Evolutionary conservation across 2,888 invertebrate genomes (phyloP).

Genomic region (Spatulosminthurus flaviceps): DNA sequence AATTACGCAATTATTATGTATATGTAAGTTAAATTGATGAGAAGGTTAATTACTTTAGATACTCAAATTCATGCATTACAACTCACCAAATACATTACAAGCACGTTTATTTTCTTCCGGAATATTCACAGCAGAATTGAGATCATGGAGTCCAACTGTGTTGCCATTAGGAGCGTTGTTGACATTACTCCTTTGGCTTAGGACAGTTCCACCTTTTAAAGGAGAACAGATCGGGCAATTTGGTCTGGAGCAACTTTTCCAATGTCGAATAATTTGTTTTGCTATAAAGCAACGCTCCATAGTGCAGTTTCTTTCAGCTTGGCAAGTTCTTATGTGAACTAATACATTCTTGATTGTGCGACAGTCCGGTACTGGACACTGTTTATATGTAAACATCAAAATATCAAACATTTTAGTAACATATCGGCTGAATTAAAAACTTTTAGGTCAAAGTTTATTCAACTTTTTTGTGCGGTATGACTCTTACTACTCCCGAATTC

Average conservation of each 20-base stretch:
- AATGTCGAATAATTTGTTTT: conserved; percentile 97
- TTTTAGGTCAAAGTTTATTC: too few relatives aligned
- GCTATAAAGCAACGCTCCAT: conserved; percentile 99
- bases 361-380: conserved; percentile 95
- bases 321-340: conserved; percentile 97
- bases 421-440: too few relatives aligned
- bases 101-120: conserved; percentile 76
- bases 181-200: conserved; percentile 51
- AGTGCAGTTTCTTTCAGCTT: conserved; percentile 87
- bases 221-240: conserved; percentile 99
- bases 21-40: too few relatives aligned
- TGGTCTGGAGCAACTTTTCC: conserved; percentile 95
- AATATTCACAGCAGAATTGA: conserved; percentile 67
- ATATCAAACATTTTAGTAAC: too few relatives aligned
- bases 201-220: conserved; percentile 78
- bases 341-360: conserved; percentile 99
- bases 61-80: too few relatives aligned
- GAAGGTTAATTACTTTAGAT: too few relatives aligned
- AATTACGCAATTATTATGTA: too few relatives aligned
- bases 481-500: too few relatives aligned
- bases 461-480: too few relatives aligned
- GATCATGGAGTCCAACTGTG: conserved; percentile 68
- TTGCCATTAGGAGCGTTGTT: conserved; percentile 67
- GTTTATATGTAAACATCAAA: too few relatives aligned
- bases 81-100: conserved; percentile 75